Base-by-base conservation (phyloP, 2,888 invertebrate species). In the Rhyacophila evoluta region DNA sequence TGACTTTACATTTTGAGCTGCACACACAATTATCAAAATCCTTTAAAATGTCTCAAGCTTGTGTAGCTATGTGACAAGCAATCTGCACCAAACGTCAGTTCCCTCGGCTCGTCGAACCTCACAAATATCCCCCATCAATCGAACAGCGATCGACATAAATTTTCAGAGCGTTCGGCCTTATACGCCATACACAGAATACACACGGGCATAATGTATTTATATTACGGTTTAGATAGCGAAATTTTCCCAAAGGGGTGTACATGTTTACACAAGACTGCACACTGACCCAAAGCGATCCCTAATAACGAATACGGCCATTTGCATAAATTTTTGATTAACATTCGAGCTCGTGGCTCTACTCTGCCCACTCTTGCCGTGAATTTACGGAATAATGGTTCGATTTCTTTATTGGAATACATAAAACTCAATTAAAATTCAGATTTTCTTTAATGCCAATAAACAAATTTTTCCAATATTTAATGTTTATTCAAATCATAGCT, bases 291-390 rank as follows among this genome's bases (percentile, higher is more conserved):
- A 75, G 75, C 70, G 78, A 67, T 70, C 80, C 73, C 80, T 75
- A 78, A 78, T 78, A 77, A 78, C 78, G 76, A 77, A 76, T 73
- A 74, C 73, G 80, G 78, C 69, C 80, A 78, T 80, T 80, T 78
- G 78, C 78, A 80, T 80, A 78, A 75, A 78, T 78, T 80, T 75
- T 80, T 80, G 78, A 80, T 78, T 80, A 80, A 78, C 70, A 55
- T 55, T 55, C 55, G 55, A 19, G 55, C 55, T 15, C 55, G 55
- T 25, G 55, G 55, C 55, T 33, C 29, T 55, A 55, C 55, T 55
- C 41, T 12, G 19, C 41, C 41, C 41, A 41, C 41, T 41, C 41
- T 41, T 10, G 19, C 12, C 55, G 15, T 55, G 55, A 55, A 55
- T 55, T 55, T 6, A 19, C 55, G 55, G 55, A 55, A 55, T 15